These are phyloP conservation scores for Crematogaster levior DNA, from an alignment of 2,888 invertebrate genomes.

Conservation along the genomic window DNA sequence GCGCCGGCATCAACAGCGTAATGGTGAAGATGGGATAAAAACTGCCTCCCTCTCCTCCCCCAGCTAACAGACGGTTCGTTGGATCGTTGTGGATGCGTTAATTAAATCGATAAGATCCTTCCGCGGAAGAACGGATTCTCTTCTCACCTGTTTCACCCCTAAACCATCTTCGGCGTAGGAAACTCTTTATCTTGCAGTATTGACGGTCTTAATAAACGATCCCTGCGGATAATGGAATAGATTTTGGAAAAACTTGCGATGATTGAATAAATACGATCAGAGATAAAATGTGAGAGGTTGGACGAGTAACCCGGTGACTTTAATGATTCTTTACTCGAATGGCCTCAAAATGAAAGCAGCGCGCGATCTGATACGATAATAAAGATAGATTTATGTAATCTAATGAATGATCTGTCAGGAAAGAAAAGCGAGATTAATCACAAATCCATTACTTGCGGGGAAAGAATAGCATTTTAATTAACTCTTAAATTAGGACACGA, in stretches of 20 bases:
- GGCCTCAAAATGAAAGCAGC: neutral
- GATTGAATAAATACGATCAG: constrained; percentile 37
- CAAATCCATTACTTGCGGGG: constrained; percentile 31
- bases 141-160: constrained; percentile 34
- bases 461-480: constrained; percentile 35
- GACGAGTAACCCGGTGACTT: constrained; percentile 3
- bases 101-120: constrained; percentile 75
- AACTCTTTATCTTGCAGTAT: constrained; percentile 55
- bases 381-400: constrained; percentile 37
- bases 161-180: constrained; percentile 31
- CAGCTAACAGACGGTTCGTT: constrained; percentile 29
- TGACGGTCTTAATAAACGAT: constrained; percentile 57
- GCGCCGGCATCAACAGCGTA: constrained; percentile 39
- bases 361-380: constrained; percentile 32
- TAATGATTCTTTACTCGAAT: neutral
- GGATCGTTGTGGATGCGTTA: constrained; percentile 62
- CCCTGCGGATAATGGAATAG: constrained; percentile 28
- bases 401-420: constrained; percentile 36
- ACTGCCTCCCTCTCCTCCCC: constrained; percentile 18
- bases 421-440: constrained; percentile 34
- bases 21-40: constrained; percentile 61
- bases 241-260: constrained; percentile 28
- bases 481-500: constrained; percentile 33
- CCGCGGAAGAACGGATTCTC: constrained; percentile 55
- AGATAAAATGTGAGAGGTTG: constrained; percentile 12